These are phyloP conservation scores for Atractosteus spatula DNA, from an alignment of 2,113 vertebrate genomes.

Conservation along the genomic window DNA sequence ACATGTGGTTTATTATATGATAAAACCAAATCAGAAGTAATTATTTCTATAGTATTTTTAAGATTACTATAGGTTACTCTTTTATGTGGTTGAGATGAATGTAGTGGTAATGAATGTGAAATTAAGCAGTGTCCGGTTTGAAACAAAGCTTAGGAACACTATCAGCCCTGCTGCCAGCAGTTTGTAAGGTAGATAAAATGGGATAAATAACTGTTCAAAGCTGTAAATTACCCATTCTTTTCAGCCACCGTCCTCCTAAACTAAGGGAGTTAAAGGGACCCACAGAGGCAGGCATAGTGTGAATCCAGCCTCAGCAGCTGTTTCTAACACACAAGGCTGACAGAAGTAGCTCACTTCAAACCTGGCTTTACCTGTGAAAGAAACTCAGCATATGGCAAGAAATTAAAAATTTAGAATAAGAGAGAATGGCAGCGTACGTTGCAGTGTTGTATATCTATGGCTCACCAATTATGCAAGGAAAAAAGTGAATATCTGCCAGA, in stretches of 20 bases:
- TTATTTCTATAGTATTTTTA: no score
- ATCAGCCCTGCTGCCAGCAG: not conserved
- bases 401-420: slow-evolving; percentile 23
- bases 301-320: slow-evolving; percentile 15
- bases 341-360: slow-evolving; percentile 18
- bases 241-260: slow-evolving; percentile 3
- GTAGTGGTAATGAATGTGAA: no score
- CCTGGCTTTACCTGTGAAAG: slow-evolving; percentile 18
- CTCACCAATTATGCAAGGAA: slow-evolving; percentile 13
- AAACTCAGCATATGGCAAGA: slow-evolving; percentile 15
- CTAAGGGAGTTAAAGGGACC: slow-evolving; percentile 14
- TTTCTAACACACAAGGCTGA: slow-evolving; percentile 3
- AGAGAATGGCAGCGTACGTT: not conserved
- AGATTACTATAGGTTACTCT: no score
- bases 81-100: no score
- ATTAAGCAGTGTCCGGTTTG: no score
- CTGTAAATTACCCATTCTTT: not conserved
- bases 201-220: not conserved
- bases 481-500: not conserved
- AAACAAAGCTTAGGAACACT: no score
- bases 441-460: slow-evolving; percentile 3
- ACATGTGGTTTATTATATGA: no score
- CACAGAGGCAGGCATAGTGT: slow-evolving; percentile 13
- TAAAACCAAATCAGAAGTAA: no score
- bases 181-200: not conserved